Percentiles rank a stretch among this genome's conserved stretches.
Conservation (phyloP, 2,888 invertebrate genomes). For the Lathronympha strigana region DNA sequence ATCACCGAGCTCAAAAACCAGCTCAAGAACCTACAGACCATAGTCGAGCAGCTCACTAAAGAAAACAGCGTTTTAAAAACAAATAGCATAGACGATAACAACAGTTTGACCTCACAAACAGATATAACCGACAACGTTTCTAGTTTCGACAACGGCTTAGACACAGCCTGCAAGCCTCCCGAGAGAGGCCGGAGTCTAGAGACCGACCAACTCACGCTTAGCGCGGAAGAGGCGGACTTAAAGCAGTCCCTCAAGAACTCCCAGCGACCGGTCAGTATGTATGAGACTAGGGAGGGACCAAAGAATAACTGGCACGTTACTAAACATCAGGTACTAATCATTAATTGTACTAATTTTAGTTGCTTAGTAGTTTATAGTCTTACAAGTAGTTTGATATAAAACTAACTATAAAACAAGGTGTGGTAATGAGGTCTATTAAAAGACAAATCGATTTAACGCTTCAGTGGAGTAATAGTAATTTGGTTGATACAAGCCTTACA, state of each 20-base stretch:
- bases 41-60: constrained; percentile 89
- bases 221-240: constrained; percentile 78
- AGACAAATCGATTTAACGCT: constrained; percentile 14
- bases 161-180: constrained; percentile 54
- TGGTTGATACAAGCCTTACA: neutral
- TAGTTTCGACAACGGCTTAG: constrained; percentile 52
- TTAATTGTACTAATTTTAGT: constrained; percentile 66
- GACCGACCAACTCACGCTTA: constrained; percentile 69
- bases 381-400: constrained; percentile 28
- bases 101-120: constrained; percentile 70
- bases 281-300: constrained; percentile 90
- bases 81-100: constrained; percentile 75
- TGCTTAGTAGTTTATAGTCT: constrained; percentile 39
- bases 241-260: constrained; percentile 69
- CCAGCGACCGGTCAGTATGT: constrained; percentile 94
- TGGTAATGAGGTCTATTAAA: constrained; percentile 26
- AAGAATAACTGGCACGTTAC: constrained; percentile 85
- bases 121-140: constrained; percentile 67
- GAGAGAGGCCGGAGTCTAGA: constrained; percentile 77
- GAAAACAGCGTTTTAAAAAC: constrained; percentile 91
- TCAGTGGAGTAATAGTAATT: constrained; percentile 8
- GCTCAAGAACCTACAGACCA: constrained; percentile 85
- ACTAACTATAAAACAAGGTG: constrained; percentile 27
- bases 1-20: constrained; percentile 87
- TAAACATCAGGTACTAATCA: constrained; percentile 84